phyloP scores from a whole-genome alignment of 1,140 invertebrate species.

The Mizuhopecten yessoensis region DNA sequence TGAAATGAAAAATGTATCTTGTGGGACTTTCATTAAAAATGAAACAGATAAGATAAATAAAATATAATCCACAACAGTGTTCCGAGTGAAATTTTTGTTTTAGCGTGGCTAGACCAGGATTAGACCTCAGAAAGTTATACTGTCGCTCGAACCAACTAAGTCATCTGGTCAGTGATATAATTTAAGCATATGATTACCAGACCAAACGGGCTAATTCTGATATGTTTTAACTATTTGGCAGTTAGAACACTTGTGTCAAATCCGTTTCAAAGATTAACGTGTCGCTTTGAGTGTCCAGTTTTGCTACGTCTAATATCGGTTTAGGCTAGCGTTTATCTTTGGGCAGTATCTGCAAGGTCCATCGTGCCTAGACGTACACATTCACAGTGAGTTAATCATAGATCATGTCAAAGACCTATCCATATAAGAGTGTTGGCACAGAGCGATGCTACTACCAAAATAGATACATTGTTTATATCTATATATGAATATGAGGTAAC shows the following conservation, averaged over 20 bases:
- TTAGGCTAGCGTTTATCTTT: background rate
- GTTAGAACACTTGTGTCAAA: background rate
- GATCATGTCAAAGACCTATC: background rate
- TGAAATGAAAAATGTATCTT: no score
- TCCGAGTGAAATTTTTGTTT: background rate
- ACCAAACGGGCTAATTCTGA: background rate
- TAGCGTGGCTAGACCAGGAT: no score
- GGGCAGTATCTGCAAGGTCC: conserved; percentile 9
- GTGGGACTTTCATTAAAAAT: no score
- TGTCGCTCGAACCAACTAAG: background rate
- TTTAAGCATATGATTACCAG: background rate
- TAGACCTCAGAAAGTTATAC: background rate
- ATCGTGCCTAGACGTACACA: conserved; percentile 3
- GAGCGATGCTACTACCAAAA: conserved; percentile 36
- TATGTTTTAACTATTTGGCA: background rate
- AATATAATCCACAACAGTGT: background rate
- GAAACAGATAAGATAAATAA: no score
- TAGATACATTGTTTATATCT: no score
- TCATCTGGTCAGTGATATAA: background rate
- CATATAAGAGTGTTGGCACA: background rate
- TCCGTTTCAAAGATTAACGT: background rate
- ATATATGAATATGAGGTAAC: no score
- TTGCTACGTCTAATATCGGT: background rate
- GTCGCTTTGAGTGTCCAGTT: background rate
- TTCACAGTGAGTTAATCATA: background rate